Percentiles rank a stretch among this genome's conserved stretches.
These are phyloP conservation scores for Urocyon cinereoargenteus DNA, from an alignment of 2,797 vertebrate genomes.

Conservation along the genomic window DNA sequence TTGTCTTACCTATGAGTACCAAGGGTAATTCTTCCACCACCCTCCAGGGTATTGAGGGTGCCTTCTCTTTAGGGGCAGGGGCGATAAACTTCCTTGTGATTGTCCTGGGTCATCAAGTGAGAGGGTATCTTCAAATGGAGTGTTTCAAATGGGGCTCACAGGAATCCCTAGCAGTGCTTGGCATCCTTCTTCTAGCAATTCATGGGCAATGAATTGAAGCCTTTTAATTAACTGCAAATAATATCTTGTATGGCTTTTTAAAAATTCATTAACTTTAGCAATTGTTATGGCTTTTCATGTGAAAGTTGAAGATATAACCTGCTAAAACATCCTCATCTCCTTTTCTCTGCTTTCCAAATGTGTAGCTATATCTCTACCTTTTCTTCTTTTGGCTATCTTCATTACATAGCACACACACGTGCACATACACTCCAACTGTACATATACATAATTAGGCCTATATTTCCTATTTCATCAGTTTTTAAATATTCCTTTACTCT, in stretches of 20 bases:
- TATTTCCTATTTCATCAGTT: neutral
- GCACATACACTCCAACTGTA: neutral
- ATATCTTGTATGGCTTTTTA: neutral
- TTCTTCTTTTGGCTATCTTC: neutral
- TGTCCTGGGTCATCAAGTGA: neutral
- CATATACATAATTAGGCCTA: neutral
- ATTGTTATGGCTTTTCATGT: neutral
- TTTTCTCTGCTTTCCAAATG: neutral
- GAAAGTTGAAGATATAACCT: neutral
- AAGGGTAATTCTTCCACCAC: too few relatives aligned
- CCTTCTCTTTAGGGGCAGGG: accelerated
- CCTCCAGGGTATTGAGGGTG: accelerated
- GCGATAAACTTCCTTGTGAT: neutral
- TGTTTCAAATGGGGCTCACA: neutral
- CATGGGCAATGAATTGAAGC: neutral
- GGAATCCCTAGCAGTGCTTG: neutral
- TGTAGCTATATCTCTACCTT: neutral
- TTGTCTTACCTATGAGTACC: neutral
- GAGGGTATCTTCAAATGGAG: neutral
- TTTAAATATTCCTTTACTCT: neutral
- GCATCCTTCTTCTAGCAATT: neutral
- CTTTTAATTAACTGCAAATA: neutral
- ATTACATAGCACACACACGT: neutral
- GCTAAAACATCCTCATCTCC: neutral
- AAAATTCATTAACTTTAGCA: neutral